A percentile compares a stretch with the other conserved stretches of the same genome.
Conservation (phyloP, 2,113 vertebrate species). For the Carassius gibelio region DNA sequence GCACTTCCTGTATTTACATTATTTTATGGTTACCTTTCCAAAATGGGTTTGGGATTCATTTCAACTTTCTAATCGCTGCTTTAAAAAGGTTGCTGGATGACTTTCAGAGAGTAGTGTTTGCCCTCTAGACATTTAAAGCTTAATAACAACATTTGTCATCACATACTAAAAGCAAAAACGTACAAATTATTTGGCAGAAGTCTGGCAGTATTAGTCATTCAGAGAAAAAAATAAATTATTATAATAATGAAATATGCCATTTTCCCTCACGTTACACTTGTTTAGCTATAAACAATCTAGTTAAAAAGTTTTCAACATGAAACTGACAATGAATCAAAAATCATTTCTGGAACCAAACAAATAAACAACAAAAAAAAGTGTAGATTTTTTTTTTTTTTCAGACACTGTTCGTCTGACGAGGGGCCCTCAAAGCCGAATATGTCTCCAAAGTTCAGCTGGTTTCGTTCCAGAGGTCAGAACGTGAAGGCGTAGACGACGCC, state of each 20-base stretch:
- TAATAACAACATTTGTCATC: slow-evolving; percentile 3
- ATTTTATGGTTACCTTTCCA: not conserved
- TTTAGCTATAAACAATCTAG: slow-evolving; percentile 20
- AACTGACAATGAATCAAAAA: slow-evolving; percentile 5
- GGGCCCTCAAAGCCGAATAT: not conserved
- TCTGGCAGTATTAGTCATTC: slow-evolving; percentile 16
- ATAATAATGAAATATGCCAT: not conserved
- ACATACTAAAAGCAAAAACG: slow-evolving; percentile 10
- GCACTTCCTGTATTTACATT: not conserved
- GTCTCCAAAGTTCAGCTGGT: not conserved
- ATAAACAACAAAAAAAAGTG: slow-evolving; percentile 20
- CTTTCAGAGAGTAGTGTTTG: not conserved
- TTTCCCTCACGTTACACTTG: not conserved
- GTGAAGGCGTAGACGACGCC: slow-evolving; percentile 97
- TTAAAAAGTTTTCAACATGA: slow-evolving; percentile 20
- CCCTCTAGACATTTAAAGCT: slow-evolving; percentile 44
- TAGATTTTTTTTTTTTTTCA: not conserved
- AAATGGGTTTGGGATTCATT: not conserved
- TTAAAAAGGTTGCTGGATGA: not conserved
- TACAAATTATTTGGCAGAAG: slow-evolving; percentile 26
- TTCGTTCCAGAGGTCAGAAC: slow-evolving; percentile 78
- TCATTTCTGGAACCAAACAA: not conserved
- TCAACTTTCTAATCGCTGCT: slow-evolving; percentile 1
- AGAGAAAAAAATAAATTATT: too few relatives aligned
- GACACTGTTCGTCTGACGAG: not conserved